phyloP scores from a whole-genome alignment of 2,797 vertebrate genomes.

The Huso huso region DNA sequence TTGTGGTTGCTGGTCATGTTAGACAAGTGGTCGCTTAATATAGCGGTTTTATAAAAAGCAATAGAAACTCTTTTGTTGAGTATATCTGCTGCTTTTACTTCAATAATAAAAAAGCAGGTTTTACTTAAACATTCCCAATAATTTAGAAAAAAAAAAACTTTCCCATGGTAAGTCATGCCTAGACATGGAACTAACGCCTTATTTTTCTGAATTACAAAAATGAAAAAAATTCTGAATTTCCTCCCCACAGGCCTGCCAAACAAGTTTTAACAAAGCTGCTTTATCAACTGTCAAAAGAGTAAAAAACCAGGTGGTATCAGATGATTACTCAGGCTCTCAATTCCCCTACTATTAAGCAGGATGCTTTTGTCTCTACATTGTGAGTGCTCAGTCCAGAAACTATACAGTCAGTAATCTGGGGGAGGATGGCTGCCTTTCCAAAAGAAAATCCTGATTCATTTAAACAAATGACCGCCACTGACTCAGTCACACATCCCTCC shows the following conservation, averaged over 20 bases:
- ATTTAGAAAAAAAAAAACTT: no score
- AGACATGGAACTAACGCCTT: no score
- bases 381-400: neutral
- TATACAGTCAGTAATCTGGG: neutral
- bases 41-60: no score
- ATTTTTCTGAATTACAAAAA: no score
- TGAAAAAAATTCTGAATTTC: no score
- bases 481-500: neutral
- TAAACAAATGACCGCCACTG: slow-evolving; percentile 25
- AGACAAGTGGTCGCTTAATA: no score
- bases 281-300: neutral
- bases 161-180: no score
- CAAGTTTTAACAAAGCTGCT: neutral
- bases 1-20: no score
- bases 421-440: slow-evolving; percentile 20
- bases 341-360: neutral
- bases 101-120: no score
- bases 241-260: neutral
- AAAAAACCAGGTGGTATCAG: neutral
- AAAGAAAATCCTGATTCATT: slow-evolving; percentile 30
- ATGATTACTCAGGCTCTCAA: neutral
- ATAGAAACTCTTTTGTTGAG: no score
- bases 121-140: no score
- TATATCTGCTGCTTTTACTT: no score
- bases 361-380: neutral